Base-by-base conservation (phyloP, 2,797 vertebrate species). In the Arremon brunneinucha region DNA sequence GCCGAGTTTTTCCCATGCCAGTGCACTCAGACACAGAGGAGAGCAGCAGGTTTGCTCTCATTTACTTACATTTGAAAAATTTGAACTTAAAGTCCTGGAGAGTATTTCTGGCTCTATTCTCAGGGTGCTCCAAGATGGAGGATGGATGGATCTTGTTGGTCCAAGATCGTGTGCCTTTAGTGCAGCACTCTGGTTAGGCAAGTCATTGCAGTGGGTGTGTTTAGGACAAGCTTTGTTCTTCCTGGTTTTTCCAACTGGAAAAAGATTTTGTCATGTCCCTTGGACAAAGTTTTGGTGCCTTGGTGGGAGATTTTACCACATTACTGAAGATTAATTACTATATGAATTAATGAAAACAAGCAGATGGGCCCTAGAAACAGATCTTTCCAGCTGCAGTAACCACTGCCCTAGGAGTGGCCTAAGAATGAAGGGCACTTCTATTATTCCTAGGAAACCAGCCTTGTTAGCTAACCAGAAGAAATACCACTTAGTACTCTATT, bases 391-490 rank as follows among this genome's bases (percentile, higher is more conserved):
- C 26, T 69, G 47, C 46, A 53, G 23, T 47, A 59, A 70, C 15
- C 27, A 46, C 53, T 75, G 52, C 16, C 22, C 15, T 39, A 39
- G 39, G 26, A 91, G 46, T n/a, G 24, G 44, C 30, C 32, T 17
- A 68, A 46, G 49, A 80, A 28, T 26, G 41, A 68, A 83, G n/a
- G 57, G 37, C 34, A 55, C 11, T 35, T 72, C 34, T 37, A 26
- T 50, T 19, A 32, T 64, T 83, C 41, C 34, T 35, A 62, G 44
- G 55, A 94, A 90, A 49, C 7, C 59, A 79, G 41, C 11, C 11
- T 78, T 49, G 30, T 56, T 64, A 83, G 41, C 41, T 76, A 79
- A 84, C 17, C 39, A 77, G 59, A 90, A 87, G 50, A 85, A 93
- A 75, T 30, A 60, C 63, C 55, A 63, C n/a, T 83, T 69, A 76